A percentile compares a stretch with the other conserved stretches of the same genome.
Evolutionary conservation across 1,140 invertebrate species (phyloP).

Genomic region (Drosophila nasuta): DNA sequence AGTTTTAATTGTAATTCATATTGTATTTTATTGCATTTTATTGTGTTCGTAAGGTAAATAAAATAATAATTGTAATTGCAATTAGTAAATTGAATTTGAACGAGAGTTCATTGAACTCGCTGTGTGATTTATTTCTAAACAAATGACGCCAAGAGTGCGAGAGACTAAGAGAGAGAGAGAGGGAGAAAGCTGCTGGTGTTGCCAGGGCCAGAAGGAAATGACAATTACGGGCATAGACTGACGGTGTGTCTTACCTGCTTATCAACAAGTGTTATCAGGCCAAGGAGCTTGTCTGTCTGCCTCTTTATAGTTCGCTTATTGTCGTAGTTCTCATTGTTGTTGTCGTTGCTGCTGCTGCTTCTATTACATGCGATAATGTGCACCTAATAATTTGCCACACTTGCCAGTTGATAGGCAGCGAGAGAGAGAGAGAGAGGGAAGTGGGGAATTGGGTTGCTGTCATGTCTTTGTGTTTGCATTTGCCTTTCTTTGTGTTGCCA

Average conservation of each 20-base stretch:
- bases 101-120: slow-evolving; percentile 60
- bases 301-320: slow-evolving; percentile 18
- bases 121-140: not conserved
- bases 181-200: not conserved
- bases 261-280: slow-evolving; percentile 40
- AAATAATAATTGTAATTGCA: slow-evolving; percentile 8
- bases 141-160: not conserved
- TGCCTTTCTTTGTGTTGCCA: slow-evolving; percentile 49
- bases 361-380: slow-evolving; percentile 37
- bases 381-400: slow-evolving; percentile 67
- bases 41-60: slow-evolving; percentile 20
- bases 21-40: slow-evolving; percentile 20
- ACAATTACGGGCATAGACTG: slow-evolving; percentile 12
- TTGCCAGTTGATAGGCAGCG: slow-evolving; percentile 8
- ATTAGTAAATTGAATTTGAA: slow-evolving; percentile 19
- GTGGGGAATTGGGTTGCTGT: slow-evolving; percentile 27
- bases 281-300: slow-evolving; percentile 24
- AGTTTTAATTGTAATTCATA: not conserved
- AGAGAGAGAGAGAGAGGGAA: not conserved
- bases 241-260: slow-evolving; percentile 4
- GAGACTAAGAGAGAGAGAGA: not conserved
- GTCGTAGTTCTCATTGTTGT: not conserved
- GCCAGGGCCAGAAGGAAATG: slow-evolving; percentile 11
- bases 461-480: slow-evolving; percentile 46
- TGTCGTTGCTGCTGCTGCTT: slow-evolving; percentile 5